Percentiles rank a stretch among this genome's conserved stretches.
These are phyloP conservation scores for Mormyrops boulengeri DNA, from an alignment of 2,797 vertebrate genomes.

Conservation along the genomic window DNA sequence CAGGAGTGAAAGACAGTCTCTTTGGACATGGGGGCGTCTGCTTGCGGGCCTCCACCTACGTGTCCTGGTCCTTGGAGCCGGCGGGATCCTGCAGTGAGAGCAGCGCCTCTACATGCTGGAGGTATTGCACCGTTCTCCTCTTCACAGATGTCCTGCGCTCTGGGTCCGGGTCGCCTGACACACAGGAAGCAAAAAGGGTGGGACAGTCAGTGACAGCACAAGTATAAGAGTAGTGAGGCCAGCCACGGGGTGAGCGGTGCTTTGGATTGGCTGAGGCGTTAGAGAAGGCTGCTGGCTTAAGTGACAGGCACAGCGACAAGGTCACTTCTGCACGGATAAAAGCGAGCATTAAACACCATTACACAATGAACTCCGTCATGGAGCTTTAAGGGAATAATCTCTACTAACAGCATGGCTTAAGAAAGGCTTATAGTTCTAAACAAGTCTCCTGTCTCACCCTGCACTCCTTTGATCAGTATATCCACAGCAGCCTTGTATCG, in stretches of 20 bases:
- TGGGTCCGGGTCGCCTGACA: constrained; percentile 65
- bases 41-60: constrained; percentile 25
- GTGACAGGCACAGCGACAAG: not conserved
- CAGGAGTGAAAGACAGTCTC: not conserved
- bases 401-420: not conserved
- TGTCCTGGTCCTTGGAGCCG: constrained; percentile 35
- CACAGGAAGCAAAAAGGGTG: not conserved
- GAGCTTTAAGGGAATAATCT: not conserved
- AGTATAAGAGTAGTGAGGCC: not conserved
- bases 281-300: not conserved
- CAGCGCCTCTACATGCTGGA: constrained; percentile 72
- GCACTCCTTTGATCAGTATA: constrained; percentile 71
- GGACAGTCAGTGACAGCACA: not conserved
- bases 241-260: not conserved
- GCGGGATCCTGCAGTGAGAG: constrained; percentile 53
- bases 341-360: not conserved
- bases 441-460: constrained; percentile 50
- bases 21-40: not conserved
- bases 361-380: not conserved
- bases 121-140: constrained; percentile 71
- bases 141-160: constrained; percentile 69
- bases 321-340: not conserved
- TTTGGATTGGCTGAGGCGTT: not conserved
- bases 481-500: constrained; percentile 73
- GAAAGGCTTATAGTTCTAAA: not conserved